Conservation (phyloP, 2,797 vertebrate genomes). For the Sebastes taczanowskii region DNA sequence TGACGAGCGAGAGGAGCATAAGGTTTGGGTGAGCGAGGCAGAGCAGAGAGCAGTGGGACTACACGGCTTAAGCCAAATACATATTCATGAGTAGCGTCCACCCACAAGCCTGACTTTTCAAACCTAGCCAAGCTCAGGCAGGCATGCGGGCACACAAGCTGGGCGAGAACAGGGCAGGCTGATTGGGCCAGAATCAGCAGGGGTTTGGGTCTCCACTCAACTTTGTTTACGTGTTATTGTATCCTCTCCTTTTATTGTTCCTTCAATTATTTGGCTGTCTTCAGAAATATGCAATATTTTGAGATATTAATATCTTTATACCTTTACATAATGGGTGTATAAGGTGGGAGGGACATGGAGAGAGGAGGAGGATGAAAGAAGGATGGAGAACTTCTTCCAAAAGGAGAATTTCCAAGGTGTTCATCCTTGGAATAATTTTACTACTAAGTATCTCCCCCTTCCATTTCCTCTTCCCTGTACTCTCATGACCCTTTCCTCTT, state of each 20-base stretch:
- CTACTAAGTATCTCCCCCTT: conserved; percentile 7
- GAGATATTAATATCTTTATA: background rate
- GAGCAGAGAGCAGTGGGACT: conserved; percentile 70
- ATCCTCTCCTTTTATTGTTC: conserved; percentile 36
- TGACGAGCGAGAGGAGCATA: conserved; percentile 71
- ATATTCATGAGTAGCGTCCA: conserved; percentile 81
- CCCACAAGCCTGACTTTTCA: conserved; percentile 77
- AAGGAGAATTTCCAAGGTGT: conserved; percentile 11
- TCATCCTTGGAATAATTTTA: conserved; percentile 29
- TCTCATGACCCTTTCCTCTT: conserved; percentile 34
- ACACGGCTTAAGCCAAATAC: conserved; percentile 76
- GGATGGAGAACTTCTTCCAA: conserved; percentile 7
- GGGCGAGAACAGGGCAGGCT: conserved; percentile 67
- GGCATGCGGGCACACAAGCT: conserved; percentile 68
- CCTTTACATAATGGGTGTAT: background rate
- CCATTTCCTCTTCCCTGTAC: conserved; percentile 7
- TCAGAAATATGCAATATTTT: conserved; percentile 4
- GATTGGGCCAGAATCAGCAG: conserved; percentile 67
- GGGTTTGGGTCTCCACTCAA: conserved; percentile 55
- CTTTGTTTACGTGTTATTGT: conserved; percentile 60
- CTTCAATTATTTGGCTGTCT: conserved; percentile 1
- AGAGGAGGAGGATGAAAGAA: background rate
- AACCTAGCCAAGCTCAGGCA: conserved; percentile 73
- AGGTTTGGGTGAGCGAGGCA: conserved; percentile 63
- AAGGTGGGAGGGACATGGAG: background rate